Percentiles rank a stretch among this genome's conserved stretches.
phyloP scores from a whole-genome alignment of 1,140 invertebrate species.

The Xylocopa sonorina region DNA sequence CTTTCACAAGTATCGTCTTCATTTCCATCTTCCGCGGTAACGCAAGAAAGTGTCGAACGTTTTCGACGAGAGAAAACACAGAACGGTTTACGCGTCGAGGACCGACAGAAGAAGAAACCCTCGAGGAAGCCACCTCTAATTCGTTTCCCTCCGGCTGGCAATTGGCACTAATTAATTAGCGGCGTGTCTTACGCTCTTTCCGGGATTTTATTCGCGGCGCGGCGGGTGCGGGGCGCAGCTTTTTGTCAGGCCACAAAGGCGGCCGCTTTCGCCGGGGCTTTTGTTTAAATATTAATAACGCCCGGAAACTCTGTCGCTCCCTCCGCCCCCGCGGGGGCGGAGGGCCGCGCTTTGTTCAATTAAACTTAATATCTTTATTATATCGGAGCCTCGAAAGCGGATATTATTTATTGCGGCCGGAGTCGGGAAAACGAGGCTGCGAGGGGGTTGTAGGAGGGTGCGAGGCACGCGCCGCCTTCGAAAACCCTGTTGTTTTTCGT shows the following conservation, averaged over 20 bases:
- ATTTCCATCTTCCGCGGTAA: too few species aligned
- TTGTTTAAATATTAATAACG: constrained; percentile 73
- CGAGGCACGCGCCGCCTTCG: background rate
- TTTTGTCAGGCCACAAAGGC: constrained; percentile 60
- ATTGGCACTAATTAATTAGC: constrained; percentile 45
- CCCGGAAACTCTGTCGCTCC: constrained; percentile 54
- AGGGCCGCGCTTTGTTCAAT: constrained; percentile 66
- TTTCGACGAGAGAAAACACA: too few species aligned
- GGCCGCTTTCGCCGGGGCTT: constrained; percentile 47
- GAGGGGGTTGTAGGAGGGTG: too few species aligned
- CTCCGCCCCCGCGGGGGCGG: constrained; percentile 27
- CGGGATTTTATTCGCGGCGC: constrained; percentile 29
- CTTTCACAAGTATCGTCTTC: too few species aligned
- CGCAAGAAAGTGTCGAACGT: too few species aligned
- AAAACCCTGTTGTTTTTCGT: background rate
- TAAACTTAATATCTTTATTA: constrained; percentile 71
- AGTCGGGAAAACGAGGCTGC: background rate
- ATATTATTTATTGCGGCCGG: constrained; percentile 60
- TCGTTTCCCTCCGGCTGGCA: background rate
- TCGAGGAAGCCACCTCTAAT: background rate
- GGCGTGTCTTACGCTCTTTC: constrained; percentile 24
- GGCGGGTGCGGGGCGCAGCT: constrained; percentile 10
- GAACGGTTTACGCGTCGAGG: background rate
- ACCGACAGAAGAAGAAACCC: background rate
- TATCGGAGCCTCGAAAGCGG: constrained; percentile 42